Evolutionary conservation across 2,113 vertebrate genomes (phyloP).

Genomic region (Mellivora capensis): DNA sequence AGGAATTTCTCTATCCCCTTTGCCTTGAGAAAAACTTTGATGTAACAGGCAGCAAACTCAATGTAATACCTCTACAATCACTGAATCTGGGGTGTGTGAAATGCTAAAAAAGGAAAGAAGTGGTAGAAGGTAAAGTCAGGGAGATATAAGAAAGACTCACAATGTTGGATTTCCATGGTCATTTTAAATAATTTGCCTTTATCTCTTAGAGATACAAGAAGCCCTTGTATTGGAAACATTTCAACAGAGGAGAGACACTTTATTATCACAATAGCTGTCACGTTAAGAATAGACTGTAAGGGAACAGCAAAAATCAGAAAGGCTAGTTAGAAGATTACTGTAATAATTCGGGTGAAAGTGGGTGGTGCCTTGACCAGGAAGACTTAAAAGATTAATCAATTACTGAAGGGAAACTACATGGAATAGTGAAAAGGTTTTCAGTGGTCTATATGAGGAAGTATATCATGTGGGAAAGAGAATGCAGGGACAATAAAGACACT

Average conservation of each 20-base stretch:
- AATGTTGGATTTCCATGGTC: neutral
- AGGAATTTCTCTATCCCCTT: neutral
- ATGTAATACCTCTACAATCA: neutral
- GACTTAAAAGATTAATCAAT: accelerated
- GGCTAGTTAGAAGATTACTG: neutral
- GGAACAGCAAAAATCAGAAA: neutral
- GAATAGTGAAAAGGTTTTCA: neutral
- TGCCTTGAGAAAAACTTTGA: neutral
- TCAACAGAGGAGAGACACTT: neutral
- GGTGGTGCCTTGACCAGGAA: neutral
- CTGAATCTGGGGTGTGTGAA: neutral
- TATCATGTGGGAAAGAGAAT: neutral
- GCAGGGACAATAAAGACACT: neutral
- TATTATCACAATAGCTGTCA: neutral
- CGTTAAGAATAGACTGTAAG: neutral
- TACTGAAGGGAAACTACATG: neutral
- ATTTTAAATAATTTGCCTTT: neutral
- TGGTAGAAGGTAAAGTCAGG: neutral
- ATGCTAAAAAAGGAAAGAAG: neutral
- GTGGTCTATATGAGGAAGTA: neutral
- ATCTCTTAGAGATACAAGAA: neutral
- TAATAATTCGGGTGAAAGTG: neutral
- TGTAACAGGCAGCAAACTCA: neutral
- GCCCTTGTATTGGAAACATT: neutral
- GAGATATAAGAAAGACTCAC: neutral